These are phyloP conservation scores for Bubalus kerabau DNA, from an alignment of 2,113 vertebrate genomes.

Conservation along the genomic window DNA sequence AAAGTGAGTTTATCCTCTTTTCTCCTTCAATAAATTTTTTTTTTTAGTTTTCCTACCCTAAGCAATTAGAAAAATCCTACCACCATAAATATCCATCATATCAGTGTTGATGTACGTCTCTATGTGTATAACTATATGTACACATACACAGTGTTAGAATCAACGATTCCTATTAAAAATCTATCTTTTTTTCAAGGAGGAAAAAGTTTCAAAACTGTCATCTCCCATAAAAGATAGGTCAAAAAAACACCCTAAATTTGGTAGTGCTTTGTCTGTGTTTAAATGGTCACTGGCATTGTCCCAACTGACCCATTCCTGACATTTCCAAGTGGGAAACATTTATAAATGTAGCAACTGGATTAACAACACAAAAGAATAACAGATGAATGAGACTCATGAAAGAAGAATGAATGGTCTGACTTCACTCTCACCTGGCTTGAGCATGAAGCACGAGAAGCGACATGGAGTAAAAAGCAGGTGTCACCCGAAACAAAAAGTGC, in stretches of 20 bases:
- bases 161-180: background rate
- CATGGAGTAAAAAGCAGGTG: background rate
- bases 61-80: background rate
- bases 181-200: background rate
- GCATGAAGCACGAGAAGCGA: background rate
- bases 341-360: background rate
- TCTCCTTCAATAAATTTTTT: background rate
- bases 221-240: background rate
- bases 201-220: background rate
- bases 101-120: no score
- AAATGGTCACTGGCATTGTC: background rate
- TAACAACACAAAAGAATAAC: conserved; percentile 41
- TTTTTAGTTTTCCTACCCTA: background rate
- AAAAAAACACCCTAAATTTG: background rate
- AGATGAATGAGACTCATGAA: conserved; percentile 32
- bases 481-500: background rate
- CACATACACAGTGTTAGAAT: background rate
- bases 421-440: background rate
- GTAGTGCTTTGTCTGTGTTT: background rate
- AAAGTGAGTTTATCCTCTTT: background rate
- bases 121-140: background rate
- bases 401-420: background rate
- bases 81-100: background rate
- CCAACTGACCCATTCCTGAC: background rate
- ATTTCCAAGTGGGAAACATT: background rate